A percentile compares a stretch with the other conserved stretches of the same genome.
Conservation (phyloP, 2,113 vertebrate species). For the Herpetotheres cachinnans region DNA sequence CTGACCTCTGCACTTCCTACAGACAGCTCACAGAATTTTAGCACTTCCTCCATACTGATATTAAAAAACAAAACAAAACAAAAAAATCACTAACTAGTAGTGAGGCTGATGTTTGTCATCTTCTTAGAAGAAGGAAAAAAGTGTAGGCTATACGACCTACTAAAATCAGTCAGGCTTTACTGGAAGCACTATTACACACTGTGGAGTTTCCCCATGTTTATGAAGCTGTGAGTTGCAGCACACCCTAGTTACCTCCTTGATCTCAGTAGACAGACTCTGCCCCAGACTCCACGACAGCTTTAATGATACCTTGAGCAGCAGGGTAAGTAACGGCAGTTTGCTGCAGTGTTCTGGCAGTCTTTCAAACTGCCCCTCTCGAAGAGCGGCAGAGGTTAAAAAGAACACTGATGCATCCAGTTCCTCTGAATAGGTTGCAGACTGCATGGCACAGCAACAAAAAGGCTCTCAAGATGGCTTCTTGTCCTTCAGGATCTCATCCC, state of each 20-base stretch:
- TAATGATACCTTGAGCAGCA: background rate
- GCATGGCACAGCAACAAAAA: background rate
- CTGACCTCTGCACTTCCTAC: background rate
- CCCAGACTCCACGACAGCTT: background rate
- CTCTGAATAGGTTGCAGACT: background rate
- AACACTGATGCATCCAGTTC: constrained; percentile 14
- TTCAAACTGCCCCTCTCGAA: constrained; percentile 11
- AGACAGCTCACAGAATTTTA: background rate
- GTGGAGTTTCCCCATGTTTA: background rate
- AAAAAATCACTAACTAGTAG: background rate
- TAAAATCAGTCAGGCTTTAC: background rate
- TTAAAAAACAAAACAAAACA: background rate
- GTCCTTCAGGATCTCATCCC: background rate
- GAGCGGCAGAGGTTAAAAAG: background rate
- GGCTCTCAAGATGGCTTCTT: background rate
- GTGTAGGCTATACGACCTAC: background rate
- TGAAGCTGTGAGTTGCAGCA: background rate
- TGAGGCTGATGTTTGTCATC: constrained; percentile 45
- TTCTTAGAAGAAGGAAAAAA: constrained; percentile 23
- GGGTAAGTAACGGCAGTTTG: background rate
- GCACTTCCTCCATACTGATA: background rate
- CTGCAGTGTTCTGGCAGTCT: constrained; percentile 35
- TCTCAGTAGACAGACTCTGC: background rate
- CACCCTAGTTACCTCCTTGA: background rate
- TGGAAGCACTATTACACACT: background rate